These are phyloP conservation scores for Papilio polyxenes DNA, from an alignment of 1,140 invertebrate genomes.

Conservation along the genomic window DNA sequence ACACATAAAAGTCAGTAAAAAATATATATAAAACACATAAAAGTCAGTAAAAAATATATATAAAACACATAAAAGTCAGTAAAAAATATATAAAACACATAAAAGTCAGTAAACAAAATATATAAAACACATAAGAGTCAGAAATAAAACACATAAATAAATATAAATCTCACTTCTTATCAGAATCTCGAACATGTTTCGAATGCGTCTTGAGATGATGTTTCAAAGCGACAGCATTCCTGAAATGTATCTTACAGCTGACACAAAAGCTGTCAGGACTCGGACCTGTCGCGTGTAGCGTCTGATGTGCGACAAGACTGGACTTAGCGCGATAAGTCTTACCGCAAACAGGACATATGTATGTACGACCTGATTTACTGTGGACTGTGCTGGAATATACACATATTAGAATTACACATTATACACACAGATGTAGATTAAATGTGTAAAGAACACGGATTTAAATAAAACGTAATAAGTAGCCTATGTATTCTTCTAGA, in stretches of 20 bases:
- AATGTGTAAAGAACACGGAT: no score
- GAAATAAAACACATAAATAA: background rate
- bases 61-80: no score
- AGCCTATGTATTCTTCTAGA: no score
- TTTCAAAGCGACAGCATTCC: slow-evolving; percentile 43
- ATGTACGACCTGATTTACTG: slow-evolving; percentile 49
- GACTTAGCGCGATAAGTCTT: slow-evolving; percentile 56
- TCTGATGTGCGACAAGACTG: slow-evolving; percentile 51
- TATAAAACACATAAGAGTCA: no score
- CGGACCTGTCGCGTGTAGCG: slow-evolving; percentile 39
- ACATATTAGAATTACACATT: background rate
- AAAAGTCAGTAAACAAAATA: no score
- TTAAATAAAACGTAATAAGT: no score
- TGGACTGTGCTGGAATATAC: slow-evolving; percentile 56
- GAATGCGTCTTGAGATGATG: slow-evolving; percentile 59
- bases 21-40: no score
- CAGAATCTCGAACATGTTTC: slow-evolving; percentile 47
- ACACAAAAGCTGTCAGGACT: slow-evolving; percentile 53
- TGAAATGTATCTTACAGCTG: slow-evolving; percentile 53
- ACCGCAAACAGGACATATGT: slow-evolving; percentile 52
- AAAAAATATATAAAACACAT: no score
- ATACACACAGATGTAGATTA: background rate
- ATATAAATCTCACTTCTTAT: slow-evolving; percentile 49
- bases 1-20: no score
- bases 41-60: no score